phyloP scores from a whole-genome alignment of 2,888 invertebrate species.

The Chalcis sispes region DNA sequence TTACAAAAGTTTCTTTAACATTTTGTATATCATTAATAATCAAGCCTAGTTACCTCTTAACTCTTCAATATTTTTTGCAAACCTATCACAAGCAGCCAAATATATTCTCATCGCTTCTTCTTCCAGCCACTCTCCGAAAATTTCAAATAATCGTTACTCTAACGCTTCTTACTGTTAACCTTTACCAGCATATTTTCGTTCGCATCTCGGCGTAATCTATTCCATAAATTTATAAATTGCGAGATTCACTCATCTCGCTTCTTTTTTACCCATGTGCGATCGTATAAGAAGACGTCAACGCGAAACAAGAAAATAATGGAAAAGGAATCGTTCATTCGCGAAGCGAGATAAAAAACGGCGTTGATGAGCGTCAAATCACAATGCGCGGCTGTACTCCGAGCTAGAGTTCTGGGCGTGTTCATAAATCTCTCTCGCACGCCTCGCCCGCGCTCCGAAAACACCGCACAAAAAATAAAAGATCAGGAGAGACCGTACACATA shows the following conservation, averaged over 20 bases:
- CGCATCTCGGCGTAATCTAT: neutral
- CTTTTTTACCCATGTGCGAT: neutral
- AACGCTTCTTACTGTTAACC: too few relatives aligned
- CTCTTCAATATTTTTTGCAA: too few relatives aligned
- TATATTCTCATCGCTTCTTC: too few relatives aligned
- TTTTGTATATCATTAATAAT: too few relatives aligned
- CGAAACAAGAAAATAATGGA: too few relatives aligned
- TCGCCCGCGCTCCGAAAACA: conserved; percentile 40
- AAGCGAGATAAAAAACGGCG: conserved; percentile 37
- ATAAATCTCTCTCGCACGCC: conserved; percentile 62
- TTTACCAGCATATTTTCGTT: too few relatives aligned
- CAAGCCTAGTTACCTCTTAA: too few relatives aligned
- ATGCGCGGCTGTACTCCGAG: conserved; percentile 56
- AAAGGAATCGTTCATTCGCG: conserved; percentile 10
- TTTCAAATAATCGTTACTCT: too few relatives aligned
- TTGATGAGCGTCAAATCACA: conserved; percentile 57
- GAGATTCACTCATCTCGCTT: neutral
- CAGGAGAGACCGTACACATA: conserved; percentile 3
- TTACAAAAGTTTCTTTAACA: too few relatives aligned
- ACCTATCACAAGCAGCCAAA: too few relatives aligned
- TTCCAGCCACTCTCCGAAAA: neutral
- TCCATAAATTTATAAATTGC: conserved; percentile 45
- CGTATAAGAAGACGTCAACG: too few relatives aligned
- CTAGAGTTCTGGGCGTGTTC: conserved; percentile 60
- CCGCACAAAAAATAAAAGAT: conserved; percentile 38